Percentiles rank a stretch among this genome's conserved stretches.
phyloP scores from a whole-genome alignment of 2,797 vertebrate species.

The Gymnopithys bicolor region DNA sequence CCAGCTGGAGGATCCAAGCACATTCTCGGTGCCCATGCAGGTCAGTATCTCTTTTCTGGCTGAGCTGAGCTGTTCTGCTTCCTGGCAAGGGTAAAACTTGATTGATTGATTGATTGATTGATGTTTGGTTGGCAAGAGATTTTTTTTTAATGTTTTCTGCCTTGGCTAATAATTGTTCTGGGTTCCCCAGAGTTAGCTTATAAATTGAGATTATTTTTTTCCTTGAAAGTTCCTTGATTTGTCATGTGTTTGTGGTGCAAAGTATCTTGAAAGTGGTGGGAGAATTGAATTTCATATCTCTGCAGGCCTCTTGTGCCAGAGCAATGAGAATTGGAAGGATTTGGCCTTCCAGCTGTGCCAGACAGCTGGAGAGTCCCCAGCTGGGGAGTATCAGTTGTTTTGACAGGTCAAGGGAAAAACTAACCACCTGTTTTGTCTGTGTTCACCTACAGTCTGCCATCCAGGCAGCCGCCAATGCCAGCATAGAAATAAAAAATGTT shows the following conservation, averaged over 20 bases:
- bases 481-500: slow-evolving; percentile 92
- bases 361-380: not conserved
- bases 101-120: not conserved
- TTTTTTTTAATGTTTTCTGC: not conserved
- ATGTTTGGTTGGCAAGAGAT: no score
- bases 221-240: not conserved
- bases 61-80: not conserved
- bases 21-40: slow-evolving; percentile 89
- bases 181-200: not conserved
- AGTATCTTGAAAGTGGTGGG: not conserved
- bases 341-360: not conserved
- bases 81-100: not conserved
- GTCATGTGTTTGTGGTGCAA: not conserved
- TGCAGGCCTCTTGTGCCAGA: not conserved
- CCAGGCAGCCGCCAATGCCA: slow-evolving; percentile 84
- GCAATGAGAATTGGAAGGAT: not conserved
- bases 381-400: not conserved
- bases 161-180: not conserved
- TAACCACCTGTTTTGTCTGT: not conserved
- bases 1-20: slow-evolving; percentile 81
- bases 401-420: not conserved
- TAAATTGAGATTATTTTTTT: not conserved
- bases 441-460: slow-evolving; percentile 82
- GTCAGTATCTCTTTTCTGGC: slow-evolving; percentile 71
- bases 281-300: not conserved